These are phyloP conservation scores for Ciconia maguari DNA, from an alignment of 2,113 vertebrate genomes.

Conservation along the genomic window DNA sequence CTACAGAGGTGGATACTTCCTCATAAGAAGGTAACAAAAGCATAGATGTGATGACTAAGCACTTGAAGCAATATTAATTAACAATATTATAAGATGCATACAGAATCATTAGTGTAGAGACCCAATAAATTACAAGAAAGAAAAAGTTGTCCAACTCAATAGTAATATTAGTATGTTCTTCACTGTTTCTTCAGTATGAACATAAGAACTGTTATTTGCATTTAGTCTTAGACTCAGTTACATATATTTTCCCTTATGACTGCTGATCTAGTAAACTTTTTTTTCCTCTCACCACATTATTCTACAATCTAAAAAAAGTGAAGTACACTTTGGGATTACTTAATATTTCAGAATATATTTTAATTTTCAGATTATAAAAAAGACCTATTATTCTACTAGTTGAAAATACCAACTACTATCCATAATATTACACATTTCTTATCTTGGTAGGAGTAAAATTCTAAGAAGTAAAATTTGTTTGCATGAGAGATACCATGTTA, in stretches of 20 bases:
- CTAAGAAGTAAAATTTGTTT: background rate
- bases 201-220: background rate
- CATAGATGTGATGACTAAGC: background rate
- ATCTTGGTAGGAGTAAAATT: background rate
- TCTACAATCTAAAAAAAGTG: background rate
- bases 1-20: background rate
- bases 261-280: background rate
- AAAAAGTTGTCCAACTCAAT: background rate
- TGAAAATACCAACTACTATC: background rate
- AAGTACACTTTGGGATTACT: background rate
- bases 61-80: background rate
- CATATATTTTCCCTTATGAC: background rate
- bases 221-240: background rate
- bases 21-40: background rate
- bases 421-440: background rate
- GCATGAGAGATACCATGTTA: rapidly evolving
- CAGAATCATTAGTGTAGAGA: background rate
- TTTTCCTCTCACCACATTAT: background rate
- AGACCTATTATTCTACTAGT: background rate
- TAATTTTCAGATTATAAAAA: background rate
- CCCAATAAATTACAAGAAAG: background rate
- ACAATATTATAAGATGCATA: background rate
- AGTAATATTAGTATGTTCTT: background rate
- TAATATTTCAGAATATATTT: background rate
- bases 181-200: background rate